These are phyloP conservation scores for Amiota mariae DNA, from an alignment of 2,888 invertebrate species.

Conservation along the genomic window DNA sequence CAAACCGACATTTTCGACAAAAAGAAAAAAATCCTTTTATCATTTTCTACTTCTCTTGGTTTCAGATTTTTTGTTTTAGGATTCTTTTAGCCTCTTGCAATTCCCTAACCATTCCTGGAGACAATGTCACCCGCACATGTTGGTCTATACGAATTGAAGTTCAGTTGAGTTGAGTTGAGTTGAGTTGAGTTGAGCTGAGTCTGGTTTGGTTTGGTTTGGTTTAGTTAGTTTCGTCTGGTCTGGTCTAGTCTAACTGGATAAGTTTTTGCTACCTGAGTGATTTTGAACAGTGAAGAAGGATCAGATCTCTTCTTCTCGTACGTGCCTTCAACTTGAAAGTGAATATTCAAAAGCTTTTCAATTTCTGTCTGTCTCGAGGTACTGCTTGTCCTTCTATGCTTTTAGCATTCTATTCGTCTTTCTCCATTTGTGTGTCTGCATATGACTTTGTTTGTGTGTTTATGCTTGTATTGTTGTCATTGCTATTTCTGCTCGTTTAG, in stretches of 20 bases:
- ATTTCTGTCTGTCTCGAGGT: slow-evolving; percentile 49
- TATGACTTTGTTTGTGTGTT: slow-evolving; percentile 18
- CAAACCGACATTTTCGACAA: slow-evolving; percentile 13
- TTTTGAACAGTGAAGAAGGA: slow-evolving; percentile 59
- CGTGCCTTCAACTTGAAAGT: slow-evolving; percentile 49
- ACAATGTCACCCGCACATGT: slow-evolving; percentile 24
- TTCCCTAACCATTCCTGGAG: slow-evolving; percentile 7
- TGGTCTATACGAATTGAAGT: background rate
- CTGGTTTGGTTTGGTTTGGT: no score
- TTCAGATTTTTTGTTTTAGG: slow-evolving; percentile 34
- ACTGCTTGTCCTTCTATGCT: background rate
- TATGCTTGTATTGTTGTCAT: slow-evolving; percentile 11
- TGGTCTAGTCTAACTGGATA: slow-evolving; percentile 41
- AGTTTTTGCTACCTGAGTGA: slow-evolving; percentile 69
- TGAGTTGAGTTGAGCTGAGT: no score
- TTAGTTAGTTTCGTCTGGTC: no score
- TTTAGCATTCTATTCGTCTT: background rate
- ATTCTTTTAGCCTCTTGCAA: slow-evolving; percentile 50
- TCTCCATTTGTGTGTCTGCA: background rate
- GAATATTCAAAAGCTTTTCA: slow-evolving; percentile 66
- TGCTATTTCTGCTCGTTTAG: slow-evolving; percentile 50
- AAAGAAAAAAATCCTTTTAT: slow-evolving; percentile 58
- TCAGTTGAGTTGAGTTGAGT: no score
- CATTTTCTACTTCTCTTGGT: slow-evolving; percentile 44
- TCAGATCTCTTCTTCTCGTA: slow-evolving; percentile 41